phyloP scores from a whole-genome alignment of 2,888 invertebrate species.

The Bembecia ichneumoniformis region DNA sequence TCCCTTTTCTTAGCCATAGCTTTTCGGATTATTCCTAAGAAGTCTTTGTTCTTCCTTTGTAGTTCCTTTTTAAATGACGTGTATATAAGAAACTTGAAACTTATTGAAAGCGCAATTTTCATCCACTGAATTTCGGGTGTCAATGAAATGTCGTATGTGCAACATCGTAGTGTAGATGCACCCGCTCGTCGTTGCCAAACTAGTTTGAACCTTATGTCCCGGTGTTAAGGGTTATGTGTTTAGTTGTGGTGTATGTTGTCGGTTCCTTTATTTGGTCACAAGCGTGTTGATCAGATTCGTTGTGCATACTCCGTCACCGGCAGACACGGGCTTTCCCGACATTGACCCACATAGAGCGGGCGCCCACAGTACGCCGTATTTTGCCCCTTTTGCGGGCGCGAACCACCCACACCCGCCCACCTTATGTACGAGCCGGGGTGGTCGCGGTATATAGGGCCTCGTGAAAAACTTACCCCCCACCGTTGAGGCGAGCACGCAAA shows the following conservation, averaged over 20 bases:
- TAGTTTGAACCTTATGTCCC: constrained; percentile 33
- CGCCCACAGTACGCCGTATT: constrained; percentile 73
- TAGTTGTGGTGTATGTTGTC: constrained; percentile 26
- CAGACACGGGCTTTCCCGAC: constrained; percentile 74
- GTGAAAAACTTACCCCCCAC: constrained; percentile 72
- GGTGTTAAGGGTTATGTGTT: constrained; percentile 28
- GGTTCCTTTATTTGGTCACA: constrained; percentile 58
- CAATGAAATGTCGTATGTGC: neutral
- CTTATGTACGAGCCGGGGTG: constrained; percentile 71
- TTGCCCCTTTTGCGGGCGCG: constrained; percentile 74
- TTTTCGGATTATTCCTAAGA: no score
- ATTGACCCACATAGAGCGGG: constrained; percentile 74
- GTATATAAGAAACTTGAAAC: no score
- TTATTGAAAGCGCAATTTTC: neutral
- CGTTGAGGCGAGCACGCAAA: constrained; percentile 65
- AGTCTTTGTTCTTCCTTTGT: no score
- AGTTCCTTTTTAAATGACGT: no score
- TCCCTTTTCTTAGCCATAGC: no score
- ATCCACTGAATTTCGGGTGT: neutral
- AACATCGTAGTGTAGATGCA: constrained; percentile 1
- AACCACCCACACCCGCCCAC: constrained; percentile 67
- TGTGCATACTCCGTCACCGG: constrained; percentile 72
- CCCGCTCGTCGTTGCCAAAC: neutral
- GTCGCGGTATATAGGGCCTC: constrained; percentile 72
- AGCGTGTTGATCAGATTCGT: constrained; percentile 71